phyloP scores from a whole-genome alignment of 2,888 invertebrate genomes.

The Agapostemon virescens region DNA sequence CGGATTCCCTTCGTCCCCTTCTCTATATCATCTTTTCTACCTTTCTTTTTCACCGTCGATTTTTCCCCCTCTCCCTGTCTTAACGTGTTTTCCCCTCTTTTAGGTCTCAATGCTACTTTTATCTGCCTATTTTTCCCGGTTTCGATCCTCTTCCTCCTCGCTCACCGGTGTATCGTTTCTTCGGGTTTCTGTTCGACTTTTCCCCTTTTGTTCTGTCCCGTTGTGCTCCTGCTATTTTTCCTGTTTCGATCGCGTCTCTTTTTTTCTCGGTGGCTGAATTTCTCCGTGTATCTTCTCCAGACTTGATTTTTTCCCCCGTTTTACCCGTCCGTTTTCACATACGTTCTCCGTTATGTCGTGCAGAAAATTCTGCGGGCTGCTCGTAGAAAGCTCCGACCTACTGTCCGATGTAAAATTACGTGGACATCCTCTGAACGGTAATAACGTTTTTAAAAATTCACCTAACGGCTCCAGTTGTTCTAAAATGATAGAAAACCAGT shows the following conservation, averaged over 20 bases:
- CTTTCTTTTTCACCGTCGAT: neutral
- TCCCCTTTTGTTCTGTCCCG: too few relatives aligned
- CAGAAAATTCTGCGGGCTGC: neutral
- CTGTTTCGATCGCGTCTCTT: neutral
- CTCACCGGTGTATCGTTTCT: too few relatives aligned
- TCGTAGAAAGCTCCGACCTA: neutral
- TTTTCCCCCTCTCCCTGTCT: neutral
- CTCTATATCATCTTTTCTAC: neutral
- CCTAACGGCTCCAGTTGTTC: too few relatives aligned
- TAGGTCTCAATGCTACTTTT: neutral
- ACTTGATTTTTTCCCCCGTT: neutral
- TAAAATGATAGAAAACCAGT: too few relatives aligned
- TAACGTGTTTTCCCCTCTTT: neutral
- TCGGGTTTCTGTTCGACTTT: too few relatives aligned
- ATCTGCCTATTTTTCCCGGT: neutral
- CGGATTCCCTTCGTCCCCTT: neutral
- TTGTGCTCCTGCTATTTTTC: too few relatives aligned
- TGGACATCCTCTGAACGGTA: too few relatives aligned
- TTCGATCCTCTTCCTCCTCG: too few relatives aligned
- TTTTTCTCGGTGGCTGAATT: neutral
- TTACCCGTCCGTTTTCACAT: neutral
- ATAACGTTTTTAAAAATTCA: too few relatives aligned
- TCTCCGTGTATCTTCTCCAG: neutral
- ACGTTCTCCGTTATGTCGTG: neutral
- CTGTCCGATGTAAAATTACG: too few relatives aligned